phyloP scores from a whole-genome alignment of 2,797 vertebrate species.

The Chiroxiphia lanceolata region DNA sequence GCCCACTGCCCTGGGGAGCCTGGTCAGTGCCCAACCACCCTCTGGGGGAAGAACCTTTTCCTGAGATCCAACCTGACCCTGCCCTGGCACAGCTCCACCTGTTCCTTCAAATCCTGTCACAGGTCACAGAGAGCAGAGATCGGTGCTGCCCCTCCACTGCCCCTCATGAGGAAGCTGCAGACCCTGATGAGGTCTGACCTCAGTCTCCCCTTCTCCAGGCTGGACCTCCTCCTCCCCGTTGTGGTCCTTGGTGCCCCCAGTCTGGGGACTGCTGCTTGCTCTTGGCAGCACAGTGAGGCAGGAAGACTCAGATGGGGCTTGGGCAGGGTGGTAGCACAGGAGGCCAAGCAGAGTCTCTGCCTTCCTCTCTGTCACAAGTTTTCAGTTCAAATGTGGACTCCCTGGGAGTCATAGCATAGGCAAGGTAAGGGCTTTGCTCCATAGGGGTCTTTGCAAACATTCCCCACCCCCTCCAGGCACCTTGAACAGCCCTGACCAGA shows the following conservation, averaged over 20 bases:
- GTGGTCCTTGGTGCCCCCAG: accelerated
- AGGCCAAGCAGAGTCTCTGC: not conserved
- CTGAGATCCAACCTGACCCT: accelerated
- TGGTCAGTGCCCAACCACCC: not conserved
- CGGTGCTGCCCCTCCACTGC: not conserved
- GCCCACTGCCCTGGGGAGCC: not conserved
- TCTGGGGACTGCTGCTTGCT: not conserved
- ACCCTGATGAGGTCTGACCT: not conserved
- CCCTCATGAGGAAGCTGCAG: not conserved
- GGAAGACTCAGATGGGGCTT: not conserved
- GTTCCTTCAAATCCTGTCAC: not conserved
- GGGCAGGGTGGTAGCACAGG: not conserved
- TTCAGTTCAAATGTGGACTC: not conserved
- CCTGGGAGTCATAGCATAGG: not conserved
- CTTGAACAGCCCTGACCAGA: not conserved
- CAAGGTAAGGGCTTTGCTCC: not conserved
- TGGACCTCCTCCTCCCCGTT: not conserved
- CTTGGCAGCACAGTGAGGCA: not conserved
- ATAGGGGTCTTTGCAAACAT: not conserved
- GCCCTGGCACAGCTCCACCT: not conserved
- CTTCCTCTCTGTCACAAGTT: not conserved
- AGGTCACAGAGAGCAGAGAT: not conserved
- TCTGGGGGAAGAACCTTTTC: not conserved
- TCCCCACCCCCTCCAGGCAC: not conserved
- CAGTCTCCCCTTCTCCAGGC: not conserved